These are phyloP conservation scores for Spermophilus dauricus DNA, from an alignment of 2,113 vertebrate species.

Conservation along the genomic window DNA sequence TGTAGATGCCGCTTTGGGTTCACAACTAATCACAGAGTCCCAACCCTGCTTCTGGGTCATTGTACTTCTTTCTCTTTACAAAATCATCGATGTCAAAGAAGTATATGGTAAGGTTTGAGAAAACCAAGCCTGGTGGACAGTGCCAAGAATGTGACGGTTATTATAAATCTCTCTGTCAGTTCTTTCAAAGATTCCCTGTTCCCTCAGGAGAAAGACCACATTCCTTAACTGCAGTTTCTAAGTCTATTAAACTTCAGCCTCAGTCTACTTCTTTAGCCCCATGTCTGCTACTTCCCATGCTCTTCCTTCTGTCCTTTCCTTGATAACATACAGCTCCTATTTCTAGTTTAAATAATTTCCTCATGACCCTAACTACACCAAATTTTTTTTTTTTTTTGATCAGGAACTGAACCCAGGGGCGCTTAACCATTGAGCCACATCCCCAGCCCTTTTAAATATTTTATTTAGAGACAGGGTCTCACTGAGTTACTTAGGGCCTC, in stretches of 20 bases:
- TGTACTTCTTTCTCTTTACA: constrained; percentile 32
- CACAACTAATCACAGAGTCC: neutral
- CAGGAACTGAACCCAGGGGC: neutral
- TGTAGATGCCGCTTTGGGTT: neutral
- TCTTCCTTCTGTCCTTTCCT: neutral
- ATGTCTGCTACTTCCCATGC: neutral
- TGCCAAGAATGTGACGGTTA: neutral
- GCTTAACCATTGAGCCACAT: neutral
- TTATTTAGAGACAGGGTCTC: neutral
- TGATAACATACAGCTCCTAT: neutral
- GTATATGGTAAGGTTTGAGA: neutral
- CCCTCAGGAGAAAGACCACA: constrained; percentile 16
- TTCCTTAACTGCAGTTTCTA: neutral
- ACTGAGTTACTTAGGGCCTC: neutral
- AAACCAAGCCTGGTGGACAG: neutral
- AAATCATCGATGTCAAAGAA: constrained; percentile 37
- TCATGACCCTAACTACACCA: neutral
- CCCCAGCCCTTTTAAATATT: neutral
- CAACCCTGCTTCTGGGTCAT: neutral
- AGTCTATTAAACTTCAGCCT: neutral
- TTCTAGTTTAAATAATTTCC: constrained; percentile 14
- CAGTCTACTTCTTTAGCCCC: neutral
- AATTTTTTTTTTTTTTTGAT: neutral
- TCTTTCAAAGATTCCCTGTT: constrained; percentile 7
- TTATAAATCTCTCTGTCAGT: neutral